Base-by-base conservation (phyloP, 2,113 vertebrate species). In the Platichthys stellatus region DNA sequence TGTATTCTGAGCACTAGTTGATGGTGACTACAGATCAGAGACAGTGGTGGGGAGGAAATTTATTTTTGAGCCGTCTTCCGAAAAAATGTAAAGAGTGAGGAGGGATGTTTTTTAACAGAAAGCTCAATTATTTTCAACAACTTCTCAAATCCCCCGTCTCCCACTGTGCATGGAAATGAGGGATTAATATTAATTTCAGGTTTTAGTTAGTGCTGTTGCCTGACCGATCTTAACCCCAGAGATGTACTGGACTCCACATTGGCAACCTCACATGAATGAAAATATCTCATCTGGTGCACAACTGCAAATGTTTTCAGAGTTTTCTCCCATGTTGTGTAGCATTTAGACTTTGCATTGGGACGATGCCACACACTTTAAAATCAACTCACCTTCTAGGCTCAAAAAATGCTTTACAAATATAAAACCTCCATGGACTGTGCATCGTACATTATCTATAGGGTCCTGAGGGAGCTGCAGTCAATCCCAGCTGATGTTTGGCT, bases 1-100 rank as follows among this genome's bases (percentile, higher is more conserved):
- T 65, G 73, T 70, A 47, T 63, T 74, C 20, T 43, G 26, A 62
- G 56, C 14, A 49, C 45, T 18, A 49, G 45, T 62, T 15, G 43
- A 56, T 60, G 64, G 14, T 43, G 10, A 15, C 47, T 17, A 15
- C 47, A 51, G 47, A 51, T 51, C 47, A 18, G 51, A 54, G 20
- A n/a, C 51, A 51, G 47, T 51, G 47, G 15, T 51, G 15, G 47
- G 14, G 17, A 51, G 18, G 18, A 51, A 51, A 18, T 51, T 1
- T 51, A 51, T 51, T 51, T 20, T 51, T 51, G 18, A 51, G 18
- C 49, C 4, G 49, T 20, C 49, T 20, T 51, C 49, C 7, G 2
- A 6, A 20, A n/a, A 51, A 51, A 51, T 18, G 13, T 31, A 31
- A 31, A 31, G 18, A 18, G 20, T 54, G 51, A 54, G 20, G 20